Evolutionary conservation across 2,113 vertebrate genomes (phyloP).

Genomic region (Chionodraco myersi): DNA sequence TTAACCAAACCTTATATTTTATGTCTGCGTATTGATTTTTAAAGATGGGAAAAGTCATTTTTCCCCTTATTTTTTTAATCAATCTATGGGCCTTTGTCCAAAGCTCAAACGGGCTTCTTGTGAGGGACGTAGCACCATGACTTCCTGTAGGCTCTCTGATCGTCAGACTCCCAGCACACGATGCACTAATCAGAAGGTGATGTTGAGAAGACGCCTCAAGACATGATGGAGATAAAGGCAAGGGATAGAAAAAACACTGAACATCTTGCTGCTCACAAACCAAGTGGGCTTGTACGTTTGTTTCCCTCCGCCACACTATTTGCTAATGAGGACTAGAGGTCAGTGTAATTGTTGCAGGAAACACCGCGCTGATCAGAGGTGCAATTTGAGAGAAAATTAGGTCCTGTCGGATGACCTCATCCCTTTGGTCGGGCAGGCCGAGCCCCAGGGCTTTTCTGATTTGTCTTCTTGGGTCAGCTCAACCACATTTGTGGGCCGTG

Average conservation of each 20-base stretch:
- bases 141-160: conserved; percentile 15
- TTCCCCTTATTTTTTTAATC: neutral
- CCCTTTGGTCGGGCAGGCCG: conserved; percentile 71
- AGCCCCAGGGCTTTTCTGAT: conserved; percentile 76
- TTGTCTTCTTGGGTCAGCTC: conserved; percentile 80
- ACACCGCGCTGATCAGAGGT: conserved; percentile 83
- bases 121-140: conserved; percentile 35
- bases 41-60: no score
- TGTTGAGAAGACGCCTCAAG: conserved; percentile 69
- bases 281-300: conserved; percentile 69
- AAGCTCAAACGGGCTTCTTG: conserved; percentile 34
- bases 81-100: conserved; percentile 25
- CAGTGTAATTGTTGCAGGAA: conserved; percentile 85
- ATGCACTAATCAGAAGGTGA: conserved; percentile 78
- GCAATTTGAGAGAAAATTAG: conserved; percentile 84
- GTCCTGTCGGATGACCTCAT: conserved; percentile 81
- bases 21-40: neutral
- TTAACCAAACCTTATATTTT: conserved; percentile 8
- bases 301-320: conserved; percentile 63
- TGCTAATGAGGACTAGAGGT: conserved; percentile 82
- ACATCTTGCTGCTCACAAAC: conserved; percentile 66
- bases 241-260: conserved; percentile 43
- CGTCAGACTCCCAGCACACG: conserved; percentile 39
- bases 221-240: conserved; percentile 60
- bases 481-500: conserved; percentile 67